Conservation (phyloP, 35 echinoderm and acorn worm genomes). For the Lytechinus variegatus region DNA sequence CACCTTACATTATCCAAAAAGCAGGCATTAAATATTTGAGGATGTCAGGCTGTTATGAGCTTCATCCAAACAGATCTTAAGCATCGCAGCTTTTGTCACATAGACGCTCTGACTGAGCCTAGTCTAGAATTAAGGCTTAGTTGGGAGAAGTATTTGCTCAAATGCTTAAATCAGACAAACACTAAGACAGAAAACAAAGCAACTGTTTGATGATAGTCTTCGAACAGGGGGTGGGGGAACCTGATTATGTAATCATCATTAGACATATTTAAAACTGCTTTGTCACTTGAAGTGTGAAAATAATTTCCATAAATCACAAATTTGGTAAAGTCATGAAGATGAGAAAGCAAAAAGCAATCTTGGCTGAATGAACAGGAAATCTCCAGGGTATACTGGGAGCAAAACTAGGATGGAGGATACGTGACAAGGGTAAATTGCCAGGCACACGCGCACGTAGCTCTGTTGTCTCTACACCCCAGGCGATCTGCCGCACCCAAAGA, state of each 20-base stretch:
- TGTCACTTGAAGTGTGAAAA: background rate
- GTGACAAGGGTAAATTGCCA: background rate
- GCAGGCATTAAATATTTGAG: background rate
- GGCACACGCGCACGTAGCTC: background rate
- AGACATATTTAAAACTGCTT: background rate
- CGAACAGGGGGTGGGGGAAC: background rate
- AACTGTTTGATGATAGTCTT: background rate
- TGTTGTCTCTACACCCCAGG: slow-evolving; percentile 1
- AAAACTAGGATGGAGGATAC: background rate
- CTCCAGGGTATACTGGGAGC: background rate
- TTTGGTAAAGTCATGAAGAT: background rate
- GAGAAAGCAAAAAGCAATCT: background rate
- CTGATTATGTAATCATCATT: background rate
- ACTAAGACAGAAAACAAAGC: background rate
- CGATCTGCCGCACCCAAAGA: background rate
- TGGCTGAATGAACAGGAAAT: background rate
- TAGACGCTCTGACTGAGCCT: background rate
- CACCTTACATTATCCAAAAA: background rate
- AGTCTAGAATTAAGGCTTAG: background rate
- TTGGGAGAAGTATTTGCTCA: background rate
- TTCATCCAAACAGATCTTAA: no score
- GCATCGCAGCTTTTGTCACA: no score
- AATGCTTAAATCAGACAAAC: background rate
- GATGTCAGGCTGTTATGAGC: background rate
- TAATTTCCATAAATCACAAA: background rate